A percentile compares a stretch with the other conserved stretches of the same genome.
phyloP scores from a whole-genome alignment of 2,113 vertebrate species.

The Scalopus aquaticus region DNA sequence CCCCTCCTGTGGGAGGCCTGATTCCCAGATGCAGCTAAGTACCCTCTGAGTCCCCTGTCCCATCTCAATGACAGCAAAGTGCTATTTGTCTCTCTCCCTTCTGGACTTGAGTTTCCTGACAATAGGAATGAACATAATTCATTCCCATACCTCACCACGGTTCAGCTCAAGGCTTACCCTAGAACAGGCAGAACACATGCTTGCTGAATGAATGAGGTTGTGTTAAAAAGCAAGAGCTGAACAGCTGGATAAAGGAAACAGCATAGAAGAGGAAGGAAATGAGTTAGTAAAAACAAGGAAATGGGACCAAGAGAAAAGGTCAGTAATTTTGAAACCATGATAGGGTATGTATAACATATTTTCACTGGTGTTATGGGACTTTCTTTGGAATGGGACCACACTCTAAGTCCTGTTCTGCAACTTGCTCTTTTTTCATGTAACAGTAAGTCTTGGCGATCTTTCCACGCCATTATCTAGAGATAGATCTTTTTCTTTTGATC shows the following conservation, averaged over 20 bases:
- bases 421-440: slow-evolving; percentile 34
- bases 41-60: slow-evolving; percentile 6
- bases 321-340: slow-evolving; percentile 35
- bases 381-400: slow-evolving; percentile 9
- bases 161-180: slow-evolving; percentile 25
- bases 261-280: slow-evolving; percentile 32
- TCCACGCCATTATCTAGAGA: background rate
- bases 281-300: slow-evolving; percentile 42
- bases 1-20: background rate
- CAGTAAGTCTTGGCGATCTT: slow-evolving; percentile 23
- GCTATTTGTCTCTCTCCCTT: slow-evolving; percentile 32
- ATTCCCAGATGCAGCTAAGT: slow-evolving; percentile 9
- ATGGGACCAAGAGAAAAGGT: background rate
- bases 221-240: slow-evolving; percentile 41
- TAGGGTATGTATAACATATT: background rate
- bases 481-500: slow-evolving; percentile 32
- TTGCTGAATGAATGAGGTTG: slow-evolving; percentile 24
- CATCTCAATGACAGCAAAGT: slow-evolving; percentile 23
- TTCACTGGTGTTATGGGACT: background rate
- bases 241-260: slow-evolving; percentile 5
- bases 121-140: slow-evolving; percentile 12
- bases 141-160: slow-evolving; percentile 14
- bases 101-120: slow-evolving; percentile 5
- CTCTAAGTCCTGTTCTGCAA: background rate
- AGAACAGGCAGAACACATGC: slow-evolving; percentile 24